Evolutionary conservation across 2,797 vertebrate genomes (phyloP), one percentile per base, ranked within the genome.

Genomic region (Huso huso): DNA sequence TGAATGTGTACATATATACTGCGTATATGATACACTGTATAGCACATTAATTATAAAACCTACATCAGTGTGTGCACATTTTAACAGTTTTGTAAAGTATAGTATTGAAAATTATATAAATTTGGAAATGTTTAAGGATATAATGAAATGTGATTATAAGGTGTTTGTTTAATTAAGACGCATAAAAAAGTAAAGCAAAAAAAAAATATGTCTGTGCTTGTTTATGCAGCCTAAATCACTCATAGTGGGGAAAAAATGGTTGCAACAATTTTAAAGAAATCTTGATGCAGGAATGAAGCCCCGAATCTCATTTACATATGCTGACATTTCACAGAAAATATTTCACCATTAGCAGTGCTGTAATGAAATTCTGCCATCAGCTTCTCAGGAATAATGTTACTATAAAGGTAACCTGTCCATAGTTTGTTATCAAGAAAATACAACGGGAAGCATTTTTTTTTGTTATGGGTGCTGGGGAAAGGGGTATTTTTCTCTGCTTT

Each of bases 281-380:
- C 91, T 89, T 88, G 88, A 88, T 87, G 88, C 72, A 85, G 79
- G 83, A 90, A 75, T 83, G 87, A 93, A 89, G 86, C 83, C 86
- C 82, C 86, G 86, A 37, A 84, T 82, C 88, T 93, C 88, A 97
- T 98, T 98, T 98, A 91, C 95, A 99, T 98, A 94, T 63, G 90
- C 92, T 97, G 95, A 99, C 95, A 98, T 99, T 99, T 99, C 89
- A 80, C 86, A 84, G 91, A 94, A 89, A 95, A 97, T 97, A 95
- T 94, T 92, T 94, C 93, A 97, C 92, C 87, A 94, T 94, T 93
- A 89, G 88, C 88, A 81, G 84, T 89, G 91, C 90, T 87, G 92
- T 97, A 98, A 99, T 98, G 95, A 97, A 97, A 95, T 93, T 91
- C 92, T 94, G 93, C 93, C 94, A 98, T 93, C 89, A 94, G 93